Evolutionary conservation across 1,140 invertebrate species (phyloP).

Genomic region (Brachionus plicatilis): DNA sequence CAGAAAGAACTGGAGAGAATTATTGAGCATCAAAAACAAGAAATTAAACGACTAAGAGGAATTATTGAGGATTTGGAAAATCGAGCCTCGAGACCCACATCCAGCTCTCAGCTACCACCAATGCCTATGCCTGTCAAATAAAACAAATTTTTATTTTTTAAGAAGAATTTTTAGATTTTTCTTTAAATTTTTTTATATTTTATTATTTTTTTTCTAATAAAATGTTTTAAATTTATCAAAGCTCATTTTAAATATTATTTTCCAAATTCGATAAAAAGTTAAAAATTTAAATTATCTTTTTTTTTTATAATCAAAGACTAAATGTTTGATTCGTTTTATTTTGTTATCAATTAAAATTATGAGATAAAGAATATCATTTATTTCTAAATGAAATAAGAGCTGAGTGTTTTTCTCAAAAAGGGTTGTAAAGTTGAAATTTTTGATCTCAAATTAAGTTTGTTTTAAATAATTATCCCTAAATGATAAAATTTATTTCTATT

Average conservation of each 20-base stretch:
- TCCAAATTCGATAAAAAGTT: too few relatives aligned
- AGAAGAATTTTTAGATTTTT: neutral
- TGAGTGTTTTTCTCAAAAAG: too few relatives aligned
- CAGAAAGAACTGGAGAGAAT: slow-evolving; percentile 30
- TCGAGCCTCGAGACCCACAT: slow-evolving; percentile 10
- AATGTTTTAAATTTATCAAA: neutral
- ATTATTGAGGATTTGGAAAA: slow-evolving; percentile 29
- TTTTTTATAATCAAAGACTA: neutral
- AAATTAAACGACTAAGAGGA: slow-evolving; percentile 49
- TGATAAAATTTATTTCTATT: too few relatives aligned
- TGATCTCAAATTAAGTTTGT: too few relatives aligned
- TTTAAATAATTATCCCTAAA: too few relatives aligned
- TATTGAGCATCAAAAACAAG: slow-evolving; percentile 52
- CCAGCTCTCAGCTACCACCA: slow-evolving; percentile 26
- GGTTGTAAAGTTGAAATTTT: too few relatives aligned
- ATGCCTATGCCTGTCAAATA: slow-evolving; percentile 39
- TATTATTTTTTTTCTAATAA: neutral
- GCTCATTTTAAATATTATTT: neutral
- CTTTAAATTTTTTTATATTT: neutral
- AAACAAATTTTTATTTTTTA: neutral
- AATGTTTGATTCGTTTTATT: neutral
- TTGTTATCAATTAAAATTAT: neutral
- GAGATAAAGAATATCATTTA: too few relatives aligned
- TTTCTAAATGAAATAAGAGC: too few relatives aligned
- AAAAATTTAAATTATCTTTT: neutral